Evolutionary conservation across 2,113 vertebrate species (phyloP), one percentile per base, ranked within the genome.

Genomic region (Columbina picui): DNA sequence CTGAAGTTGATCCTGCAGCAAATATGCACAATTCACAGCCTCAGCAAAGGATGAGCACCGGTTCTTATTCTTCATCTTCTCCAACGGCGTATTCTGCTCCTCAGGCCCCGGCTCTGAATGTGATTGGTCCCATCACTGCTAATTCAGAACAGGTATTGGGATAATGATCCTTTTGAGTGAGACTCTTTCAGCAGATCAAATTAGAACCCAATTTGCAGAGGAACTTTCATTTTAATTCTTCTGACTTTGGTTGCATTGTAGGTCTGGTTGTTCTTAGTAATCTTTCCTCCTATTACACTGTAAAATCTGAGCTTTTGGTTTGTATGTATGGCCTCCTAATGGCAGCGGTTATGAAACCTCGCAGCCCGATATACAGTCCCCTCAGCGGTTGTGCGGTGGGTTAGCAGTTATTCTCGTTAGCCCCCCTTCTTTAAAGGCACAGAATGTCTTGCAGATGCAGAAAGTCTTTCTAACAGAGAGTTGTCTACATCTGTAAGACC

Each of bases 141-240:
- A 99, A 98, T 79, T 98, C 99, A 12, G 99, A 99, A 97, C 99
- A 99, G 99, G 99, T 99, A 98, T 30, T 67, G 80, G 38, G 61
- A 30, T 82, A 47, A 30, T 49, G 77, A 53, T 76, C 93, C 60
- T 65, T 73, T 53, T 13, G 4, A 86, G 41, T 61, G 60, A 59
- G 26, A 39, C 55, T 61, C 64, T 78, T 83, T 61, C 60, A 90
- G 60, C 65, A 70, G 53, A 56, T 89, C 21, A n/a, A 47, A 74
- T 67, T 80, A 80, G 63, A 80, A 88, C 52, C 23, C 63, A 23
- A 5, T 78, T 71, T 50, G 30, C 36, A 80, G 65, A 56, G 79
- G 52, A 84, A 32, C 39, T 86, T 84, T 20, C 14, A 27, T 63
- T 95, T 69, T 59, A 86, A 39, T 7, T 55, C 67, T 59, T 59